Base-by-base conservation (phyloP, 2,797 vertebrate species). In the Dallia pectoralis region DNA sequence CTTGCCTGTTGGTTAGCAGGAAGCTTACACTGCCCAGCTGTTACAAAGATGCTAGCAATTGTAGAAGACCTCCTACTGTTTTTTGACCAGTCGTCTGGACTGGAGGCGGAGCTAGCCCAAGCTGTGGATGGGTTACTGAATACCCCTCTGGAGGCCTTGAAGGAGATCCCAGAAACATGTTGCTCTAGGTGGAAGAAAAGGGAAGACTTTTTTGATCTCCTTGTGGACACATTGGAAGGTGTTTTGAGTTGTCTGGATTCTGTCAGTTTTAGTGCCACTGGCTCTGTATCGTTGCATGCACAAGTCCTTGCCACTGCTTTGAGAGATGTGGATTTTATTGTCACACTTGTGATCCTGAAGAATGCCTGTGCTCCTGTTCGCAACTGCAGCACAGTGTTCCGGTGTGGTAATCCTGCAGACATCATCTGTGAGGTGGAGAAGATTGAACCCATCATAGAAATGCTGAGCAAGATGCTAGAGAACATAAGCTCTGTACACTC, bases 361-460 rank as follows among this genome's bases (percentile, higher is more conserved):
- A 97, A 97, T 0, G 87, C 94, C 4, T 94, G 98, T 4, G 92
- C 95, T 67, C 98, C 97, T n/a, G 95, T 97, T 0, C 92, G 96
- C 76, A 97, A 96, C 0, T 98, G 97, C 27, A 98, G 97, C 72
- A 98, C 95, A 18, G 96, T 99, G 68, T 97, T 99, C 86, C 96
- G 97, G 63, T 94, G 94, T 53, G 97, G 97, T n/a, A 96, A 96
- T 75, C 97, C 96, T 0, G 95, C 96, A 0, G 96, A 99, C 74
- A 95, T 98, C 3, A 96, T 97, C 81, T 97, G 96, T 67, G 97
- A 97, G 64, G 93, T 95, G 75, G 95, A 97, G 84, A 99, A 96
- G 84, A 89, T 98, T 77, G 95, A 96, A 0, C 91, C 93, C 0
- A 95, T 98, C 68, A 86, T 97, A 15, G 95, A 97, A 84, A 92